Base-by-base conservation (phyloP, 2,113 vertebrate species). In the Sakesphorus luctuosus region DNA sequence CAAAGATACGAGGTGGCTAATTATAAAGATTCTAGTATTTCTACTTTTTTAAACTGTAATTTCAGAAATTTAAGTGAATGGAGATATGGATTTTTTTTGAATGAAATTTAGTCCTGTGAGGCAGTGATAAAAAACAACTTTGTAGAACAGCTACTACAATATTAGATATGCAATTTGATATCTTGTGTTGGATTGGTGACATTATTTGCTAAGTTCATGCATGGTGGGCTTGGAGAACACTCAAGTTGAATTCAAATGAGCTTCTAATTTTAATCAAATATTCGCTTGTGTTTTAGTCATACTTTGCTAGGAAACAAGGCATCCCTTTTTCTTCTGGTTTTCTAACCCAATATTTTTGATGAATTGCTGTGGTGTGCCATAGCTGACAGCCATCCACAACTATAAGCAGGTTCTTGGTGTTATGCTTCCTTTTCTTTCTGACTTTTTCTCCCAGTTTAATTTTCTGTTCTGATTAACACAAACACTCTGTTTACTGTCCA, bases 91-190 rank as follows among this genome's bases (percentile, higher is more conserved):
- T 13, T 78, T 58, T 71, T 84, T 65, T 90, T 94, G 38, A 94
- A 96, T 94, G 94, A 93, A 92, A 66, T 73, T 31, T 69, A 77
- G 67, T 77, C 46, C 69, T 89, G 52, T 44, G 43, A 61, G 49
- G 66, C 43, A 76, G 38, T 69, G 59, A 88, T 92, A 89, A 80
- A 94, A 92, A 65, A 18, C 21, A 63, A 19, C 66, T 84, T 82
- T 10, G 36, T 92, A 73, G 79, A 93, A 90, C 18, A 18, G 65
- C 38, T 65, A 28, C 66, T 67, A 5, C 89, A 59, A 59, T 58
- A 58, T 61, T 91, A 79, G 59, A 36, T 58, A 35, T 1, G 58
- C 71, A 83, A 71, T 55, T 69, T 80, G 87, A 58, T 91, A 68
- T 21, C 50, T 49, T 91, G 15, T 71, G 49, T 65, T 82, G 78